phyloP scores from a whole-genome alignment of 2,888 invertebrate species.

The Acleris sparsana region DNA sequence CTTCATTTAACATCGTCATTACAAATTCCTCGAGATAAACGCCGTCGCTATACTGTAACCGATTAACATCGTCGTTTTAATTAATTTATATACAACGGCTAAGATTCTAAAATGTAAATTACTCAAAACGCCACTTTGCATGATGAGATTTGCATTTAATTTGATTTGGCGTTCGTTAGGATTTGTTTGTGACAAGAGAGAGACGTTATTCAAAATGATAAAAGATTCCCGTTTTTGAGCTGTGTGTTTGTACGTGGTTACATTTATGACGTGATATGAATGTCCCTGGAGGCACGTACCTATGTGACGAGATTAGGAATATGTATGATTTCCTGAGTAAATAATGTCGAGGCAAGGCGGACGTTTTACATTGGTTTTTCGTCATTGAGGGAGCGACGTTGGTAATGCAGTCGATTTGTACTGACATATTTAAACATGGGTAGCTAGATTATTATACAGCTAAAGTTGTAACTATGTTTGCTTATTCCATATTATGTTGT shows the following conservation, averaged over 20 bases:
- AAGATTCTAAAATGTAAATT: slow-evolving; percentile 49
- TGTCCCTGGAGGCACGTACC: slow-evolving; percentile 3
- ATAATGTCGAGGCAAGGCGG: slow-evolving; percentile 3
- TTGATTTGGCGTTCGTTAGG: slow-evolving; percentile 40
- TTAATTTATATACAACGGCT: slow-evolving; percentile 45
- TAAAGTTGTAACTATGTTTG: no score
- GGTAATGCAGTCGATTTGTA: background rate
- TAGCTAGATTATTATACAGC: background rate
- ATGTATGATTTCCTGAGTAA: slow-evolving; percentile 23
- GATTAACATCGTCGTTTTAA: slow-evolving; percentile 50
- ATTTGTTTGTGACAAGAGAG: slow-evolving; percentile 23
- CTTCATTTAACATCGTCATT: slow-evolving; percentile 10
- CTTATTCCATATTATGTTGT: no score
- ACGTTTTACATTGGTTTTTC: no score
- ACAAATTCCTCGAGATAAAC: slow-evolving; percentile 39
- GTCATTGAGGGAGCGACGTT: background rate
- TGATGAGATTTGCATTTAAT: slow-evolving; percentile 43
- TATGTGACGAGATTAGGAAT: slow-evolving; percentile 16
- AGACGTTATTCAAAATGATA: slow-evolving; percentile 11
- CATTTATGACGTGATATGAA: slow-evolving; percentile 26
- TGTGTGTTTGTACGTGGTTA: slow-evolving; percentile 15
- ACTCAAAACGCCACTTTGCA: slow-evolving; percentile 44
- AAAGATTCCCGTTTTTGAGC: slow-evolving; percentile 1
- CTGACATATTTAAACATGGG: background rate
- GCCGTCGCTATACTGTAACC: slow-evolving; percentile 46